These are phyloP conservation scores for Tyria jacobaeae DNA, from an alignment of 2,888 invertebrate genomes.

Conservation along the genomic window DNA sequence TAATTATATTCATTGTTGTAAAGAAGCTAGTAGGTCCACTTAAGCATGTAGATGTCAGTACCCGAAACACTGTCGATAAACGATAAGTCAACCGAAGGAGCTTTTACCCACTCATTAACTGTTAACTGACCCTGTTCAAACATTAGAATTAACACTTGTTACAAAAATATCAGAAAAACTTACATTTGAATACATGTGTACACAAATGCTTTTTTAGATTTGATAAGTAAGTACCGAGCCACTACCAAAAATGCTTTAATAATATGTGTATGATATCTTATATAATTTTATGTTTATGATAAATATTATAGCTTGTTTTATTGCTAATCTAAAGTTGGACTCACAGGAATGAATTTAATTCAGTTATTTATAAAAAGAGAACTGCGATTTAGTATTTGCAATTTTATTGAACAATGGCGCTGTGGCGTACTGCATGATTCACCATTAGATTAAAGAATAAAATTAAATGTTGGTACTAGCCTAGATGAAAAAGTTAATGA, in stretches of 20 bases:
- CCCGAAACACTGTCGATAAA: slow-evolving; percentile 36
- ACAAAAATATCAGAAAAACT: slow-evolving; percentile 30
- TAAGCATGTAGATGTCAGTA: slow-evolving; percentile 26
- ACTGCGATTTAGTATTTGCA: slow-evolving; percentile 10
- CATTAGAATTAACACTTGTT: slow-evolving; percentile 64
- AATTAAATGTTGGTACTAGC: slow-evolving; percentile 48
- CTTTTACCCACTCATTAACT: slow-evolving; percentile 81
- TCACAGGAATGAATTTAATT: background rate
- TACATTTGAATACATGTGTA: slow-evolving; percentile 18
- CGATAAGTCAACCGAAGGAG: slow-evolving; percentile 66
- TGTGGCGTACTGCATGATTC: slow-evolving; percentile 27
- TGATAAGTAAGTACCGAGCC: background rate
- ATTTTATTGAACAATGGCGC: slow-evolving; percentile 31
- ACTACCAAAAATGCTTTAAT: background rate
- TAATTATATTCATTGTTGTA: slow-evolving; percentile 9
- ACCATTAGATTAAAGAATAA: slow-evolving; percentile 41
- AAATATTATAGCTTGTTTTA: background rate
- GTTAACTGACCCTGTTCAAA: slow-evolving; percentile 75
- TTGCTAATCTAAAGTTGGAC: background rate
- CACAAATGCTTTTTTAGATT: background rate
- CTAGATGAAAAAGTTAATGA: slow-evolving; percentile 52
- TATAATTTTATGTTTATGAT: background rate
- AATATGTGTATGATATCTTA: background rate
- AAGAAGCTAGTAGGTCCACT: slow-evolving; percentile 29
- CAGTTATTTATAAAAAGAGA: slow-evolving; percentile 3